phyloP scores from a whole-genome alignment of 2,888 invertebrate genomes.

The Sinopyrophorus schimmeli region DNA sequence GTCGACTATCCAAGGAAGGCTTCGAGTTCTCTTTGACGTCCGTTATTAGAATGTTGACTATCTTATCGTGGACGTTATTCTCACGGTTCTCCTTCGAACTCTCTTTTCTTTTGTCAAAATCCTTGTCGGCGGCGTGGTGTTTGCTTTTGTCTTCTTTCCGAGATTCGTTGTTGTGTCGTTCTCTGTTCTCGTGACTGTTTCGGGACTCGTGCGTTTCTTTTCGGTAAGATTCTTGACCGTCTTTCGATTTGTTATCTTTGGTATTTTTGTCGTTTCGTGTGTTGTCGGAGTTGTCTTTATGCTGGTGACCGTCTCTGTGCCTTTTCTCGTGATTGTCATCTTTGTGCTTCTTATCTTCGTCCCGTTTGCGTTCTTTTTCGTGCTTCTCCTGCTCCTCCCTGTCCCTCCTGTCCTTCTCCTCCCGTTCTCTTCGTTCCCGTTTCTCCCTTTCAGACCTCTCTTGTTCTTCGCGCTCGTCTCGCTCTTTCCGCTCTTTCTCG shows the following conservation, averaged over 20 bases:
- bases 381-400: constrained; percentile 33
- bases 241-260: constrained; percentile 56
- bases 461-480: constrained; percentile 50
- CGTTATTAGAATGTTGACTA: constrained; percentile 45
- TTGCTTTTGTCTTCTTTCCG: constrained; percentile 43
- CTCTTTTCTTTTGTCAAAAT: constrained; percentile 54
- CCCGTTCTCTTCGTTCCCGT: constrained; percentile 49
- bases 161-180: constrained; percentile 49
- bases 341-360: constrained; percentile 33
- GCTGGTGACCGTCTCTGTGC: constrained; percentile 51
- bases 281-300: constrained; percentile 47
- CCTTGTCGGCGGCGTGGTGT: constrained; percentile 51
- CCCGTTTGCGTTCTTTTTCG: constrained; percentile 27
- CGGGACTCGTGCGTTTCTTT: constrained; percentile 39
- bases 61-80: constrained; percentile 60
- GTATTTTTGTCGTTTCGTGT: constrained; percentile 52
- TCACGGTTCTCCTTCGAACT: constrained; percentile 56
- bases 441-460: constrained; percentile 54
- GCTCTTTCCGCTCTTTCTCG: constrained; percentile 53
- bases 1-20: constrained; percentile 50
- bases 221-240: constrained; percentile 31
- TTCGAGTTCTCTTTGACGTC: constrained; percentile 45
- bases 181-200: constrained; percentile 43
- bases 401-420: constrained; percentile 35
- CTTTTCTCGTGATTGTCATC: constrained; percentile 52